Base-by-base conservation (phyloP, 1,140 invertebrate species). In the Calycopis cecrops region DNA sequence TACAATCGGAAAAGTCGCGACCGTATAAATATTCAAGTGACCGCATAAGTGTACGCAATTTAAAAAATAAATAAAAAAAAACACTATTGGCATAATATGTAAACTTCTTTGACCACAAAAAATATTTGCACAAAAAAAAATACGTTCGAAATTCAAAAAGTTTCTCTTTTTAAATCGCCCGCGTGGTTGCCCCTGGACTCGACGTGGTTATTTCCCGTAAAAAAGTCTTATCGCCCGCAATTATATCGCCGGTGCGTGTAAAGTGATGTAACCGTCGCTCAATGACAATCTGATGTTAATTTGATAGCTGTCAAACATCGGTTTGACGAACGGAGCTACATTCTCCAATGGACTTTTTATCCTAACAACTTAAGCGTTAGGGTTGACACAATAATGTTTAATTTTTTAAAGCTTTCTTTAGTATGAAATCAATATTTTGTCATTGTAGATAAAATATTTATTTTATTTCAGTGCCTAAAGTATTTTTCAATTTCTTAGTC, bases 201-300 rank as follows among this genome's bases (percentile, higher is more conserved):
- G 65, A 54, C 62, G 65, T 70, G 67, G 72, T 73, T 69, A 64
- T 76, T 71, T 71, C 73, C 64, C 73, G 65, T 75, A 72, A 71
- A 76, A 67, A 69, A 58, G 57, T 68, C 62, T 73, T 72, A 73
- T 71, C 56, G 50, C 18, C 55, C 21, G 58, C 67, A 67, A 79
- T 74, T 71, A 73, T 66, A 60, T 48, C 33, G 44, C 50, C 33
- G 35, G 28, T 59, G 70, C 53, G 67, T 75, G 71, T 62, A 69
- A 72, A 70, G 62, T 71, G 73, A 62, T 68, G 68, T 76, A 76
- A 72, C 65, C 52, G 54, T 59, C 53, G 34, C 33, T 57, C 63
- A 69, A 72, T 76, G 65, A 70, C 78, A 72, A 71, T 67, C 57
- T 50, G 18, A 75, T 76, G 78, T 76, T 81, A 81, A 84, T 81